These are phyloP conservation scores for Teleopsis dalmanni DNA, from an alignment of 1,140 invertebrate species.

Conservation along the genomic window DNA sequence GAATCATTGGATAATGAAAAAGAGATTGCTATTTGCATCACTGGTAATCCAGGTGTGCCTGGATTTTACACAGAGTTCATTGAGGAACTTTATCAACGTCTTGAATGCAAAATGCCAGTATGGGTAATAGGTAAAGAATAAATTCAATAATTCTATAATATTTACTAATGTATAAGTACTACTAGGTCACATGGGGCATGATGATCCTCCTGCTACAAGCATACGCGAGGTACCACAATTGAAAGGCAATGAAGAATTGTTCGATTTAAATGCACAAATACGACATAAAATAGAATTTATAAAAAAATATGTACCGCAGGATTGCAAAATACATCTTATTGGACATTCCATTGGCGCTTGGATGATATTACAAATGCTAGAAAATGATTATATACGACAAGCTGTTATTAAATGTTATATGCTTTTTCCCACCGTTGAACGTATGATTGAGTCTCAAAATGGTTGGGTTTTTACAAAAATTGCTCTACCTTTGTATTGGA, in stretches of 20 bases:
- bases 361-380: slow-evolving; percentile 67
- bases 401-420: slow-evolving; percentile 56
- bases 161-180: neutral
- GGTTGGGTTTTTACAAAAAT: slow-evolving; percentile 54
- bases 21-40: slow-evolving; percentile 51
- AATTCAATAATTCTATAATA: neutral
- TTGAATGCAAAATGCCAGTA: slow-evolving; percentile 54
- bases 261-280: slow-evolving; percentile 66
- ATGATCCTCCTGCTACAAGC: slow-evolving; percentile 48
- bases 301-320: slow-evolving; percentile 57
- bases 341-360: slow-evolving; percentile 82
- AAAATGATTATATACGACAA: slow-evolving; percentile 47
- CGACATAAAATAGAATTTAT: slow-evolving; percentile 74
- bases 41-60: slow-evolving; percentile 64
- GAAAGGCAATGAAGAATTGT: slow-evolving; percentile 51
- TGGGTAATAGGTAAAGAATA: slow-evolving; percentile 53
- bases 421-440: slow-evolving; percentile 75
- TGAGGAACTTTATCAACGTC: slow-evolving; percentile 50
- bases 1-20: slow-evolving; percentile 49
- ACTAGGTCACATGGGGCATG: slow-evolving; percentile 61
- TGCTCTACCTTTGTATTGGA: slow-evolving; percentile 30
- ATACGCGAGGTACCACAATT: slow-evolving; percentile 44
- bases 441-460: slow-evolving; percentile 63
- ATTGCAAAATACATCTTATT: slow-evolving; percentile 63
- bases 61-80: slow-evolving; percentile 68